These are phyloP conservation scores for Epinephelus awoara DNA, from an alignment of 2,797 vertebrate species.

Conservation along the genomic window DNA sequence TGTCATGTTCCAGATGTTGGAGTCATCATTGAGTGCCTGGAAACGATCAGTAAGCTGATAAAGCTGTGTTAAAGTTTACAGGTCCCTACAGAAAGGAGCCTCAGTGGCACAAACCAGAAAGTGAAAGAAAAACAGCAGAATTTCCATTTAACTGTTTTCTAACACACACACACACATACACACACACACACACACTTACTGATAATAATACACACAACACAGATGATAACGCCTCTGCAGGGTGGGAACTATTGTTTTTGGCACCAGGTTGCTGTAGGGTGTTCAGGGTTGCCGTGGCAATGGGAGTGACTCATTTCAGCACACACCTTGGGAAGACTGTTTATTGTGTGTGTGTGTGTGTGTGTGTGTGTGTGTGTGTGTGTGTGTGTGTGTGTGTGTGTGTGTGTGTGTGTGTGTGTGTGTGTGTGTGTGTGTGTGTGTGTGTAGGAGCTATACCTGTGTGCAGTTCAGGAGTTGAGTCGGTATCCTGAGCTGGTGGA, in stretches of 20 bases:
- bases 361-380: slow-evolving; percentile 45
- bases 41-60: neutral
- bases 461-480: slow-evolving; percentile 91
- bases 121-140: neutral
- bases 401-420: no score
- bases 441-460: slow-evolving; percentile 91
- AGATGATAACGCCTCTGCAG: neutral
- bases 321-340: neutral
- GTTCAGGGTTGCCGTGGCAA: neutral
- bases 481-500: slow-evolving; percentile 93
- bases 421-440: slow-evolving; percentile 28
- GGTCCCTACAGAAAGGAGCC: no score
- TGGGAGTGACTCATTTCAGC: neutral
- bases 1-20: no score
- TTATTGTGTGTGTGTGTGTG: slow-evolving; percentile 35
- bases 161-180: neutral
- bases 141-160: neutral
- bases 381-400: slow-evolving; percentile 36
- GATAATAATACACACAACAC: no score
- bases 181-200: neutral
- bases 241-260: slow-evolving; percentile 15
- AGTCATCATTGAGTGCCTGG: no score
- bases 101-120: neutral
- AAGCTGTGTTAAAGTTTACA: no score
- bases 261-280: neutral